phyloP scores from a whole-genome alignment of 2,888 invertebrate genomes.

The Margaritifera margaritifera region DNA sequence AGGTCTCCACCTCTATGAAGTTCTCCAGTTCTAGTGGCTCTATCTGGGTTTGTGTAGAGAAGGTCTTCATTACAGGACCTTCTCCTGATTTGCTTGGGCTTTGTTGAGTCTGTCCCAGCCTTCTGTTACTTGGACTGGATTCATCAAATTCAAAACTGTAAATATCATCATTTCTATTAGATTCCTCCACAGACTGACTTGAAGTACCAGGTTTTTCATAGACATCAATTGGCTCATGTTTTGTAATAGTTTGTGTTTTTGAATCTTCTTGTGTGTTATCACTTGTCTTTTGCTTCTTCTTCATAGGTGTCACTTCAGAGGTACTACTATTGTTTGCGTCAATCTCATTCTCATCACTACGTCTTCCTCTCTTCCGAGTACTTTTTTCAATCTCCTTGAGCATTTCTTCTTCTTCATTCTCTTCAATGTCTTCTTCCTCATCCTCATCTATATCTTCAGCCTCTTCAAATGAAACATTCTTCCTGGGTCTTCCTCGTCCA shows the following conservation, averaged over 20 bases:
- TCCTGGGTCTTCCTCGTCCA: conserved; percentile 4
- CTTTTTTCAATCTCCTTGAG: conserved; percentile 5
- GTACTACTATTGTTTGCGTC: conserved; percentile 1
- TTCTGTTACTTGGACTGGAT: not conserved
- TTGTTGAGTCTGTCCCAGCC: conserved; percentile 3
- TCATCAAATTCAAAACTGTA: conserved; percentile 37
- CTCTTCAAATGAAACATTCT: conserved; percentile 9
- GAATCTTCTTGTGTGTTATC: conserved; percentile 10
- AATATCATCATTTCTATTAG: conserved; percentile 16
- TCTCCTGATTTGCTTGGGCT: conserved; percentile 12
- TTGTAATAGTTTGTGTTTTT: conserved; percentile 1
- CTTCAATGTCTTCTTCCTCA: conserved; percentile 10
- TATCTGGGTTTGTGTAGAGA: conserved; percentile 54
- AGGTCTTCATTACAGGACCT: conserved; percentile 34
- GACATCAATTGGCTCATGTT: conserved; percentile 1
- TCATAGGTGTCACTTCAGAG: conserved; percentile 26
- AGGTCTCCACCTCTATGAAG: conserved; percentile 65
- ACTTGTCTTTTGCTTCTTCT: conserved; percentile 5
- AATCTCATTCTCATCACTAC: conserved; percentile 9
- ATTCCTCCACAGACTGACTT: not conserved
- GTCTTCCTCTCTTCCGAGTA: conserved; percentile 16
- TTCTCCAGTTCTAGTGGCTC: conserved; percentile 41
- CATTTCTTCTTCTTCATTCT: conserved; percentile 15
- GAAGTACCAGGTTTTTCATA: conserved; percentile 7
- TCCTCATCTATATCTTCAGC: conserved; percentile 8